Evolutionary conservation across 2,888 invertebrate genomes (phyloP).

Genomic region (Epirrhoe alternata): DNA sequence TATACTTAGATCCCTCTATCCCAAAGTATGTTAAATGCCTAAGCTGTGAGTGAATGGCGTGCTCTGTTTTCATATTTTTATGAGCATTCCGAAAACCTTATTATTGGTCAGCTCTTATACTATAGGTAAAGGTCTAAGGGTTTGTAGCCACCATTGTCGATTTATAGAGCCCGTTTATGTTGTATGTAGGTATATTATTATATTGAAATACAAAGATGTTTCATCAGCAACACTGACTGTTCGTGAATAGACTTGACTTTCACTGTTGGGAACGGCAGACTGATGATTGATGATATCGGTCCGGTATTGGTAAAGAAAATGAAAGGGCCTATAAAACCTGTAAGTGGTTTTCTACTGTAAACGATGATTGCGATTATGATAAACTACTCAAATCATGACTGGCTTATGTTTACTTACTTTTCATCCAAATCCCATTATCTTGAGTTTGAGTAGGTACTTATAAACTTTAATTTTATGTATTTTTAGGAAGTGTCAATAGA

Average conservation of each 20-base stretch:
- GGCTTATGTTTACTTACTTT: no score
- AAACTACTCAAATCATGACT: neutral
- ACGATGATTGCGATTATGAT: neutral
- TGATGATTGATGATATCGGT: slow-evolving; percentile 8
- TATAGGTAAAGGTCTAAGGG: neutral
- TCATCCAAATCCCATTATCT: no score
- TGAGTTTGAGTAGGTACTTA: no score
- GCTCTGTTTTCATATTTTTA: no score
- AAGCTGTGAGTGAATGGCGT: no score
- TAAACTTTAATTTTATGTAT: no score
- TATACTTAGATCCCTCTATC: no score
- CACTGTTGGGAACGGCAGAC: neutral
- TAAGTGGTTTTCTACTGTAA: slow-evolving; percentile 2
- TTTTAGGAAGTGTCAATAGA: neutral
- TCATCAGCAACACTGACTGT: neutral
- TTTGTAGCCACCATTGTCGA: neutral
- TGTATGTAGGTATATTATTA: neutral
- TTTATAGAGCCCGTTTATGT: neutral
- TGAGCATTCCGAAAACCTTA: no score
- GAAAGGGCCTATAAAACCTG: slow-evolving; percentile 46
- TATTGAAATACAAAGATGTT: neutral
- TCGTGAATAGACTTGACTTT: slow-evolving; percentile 3
- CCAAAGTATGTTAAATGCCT: no score
- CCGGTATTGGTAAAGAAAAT: slow-evolving; percentile 11
- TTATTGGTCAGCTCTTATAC: no score